Base-by-base conservation (phyloP, 2,797 vertebrate species). In the Betta splendens region DNA sequence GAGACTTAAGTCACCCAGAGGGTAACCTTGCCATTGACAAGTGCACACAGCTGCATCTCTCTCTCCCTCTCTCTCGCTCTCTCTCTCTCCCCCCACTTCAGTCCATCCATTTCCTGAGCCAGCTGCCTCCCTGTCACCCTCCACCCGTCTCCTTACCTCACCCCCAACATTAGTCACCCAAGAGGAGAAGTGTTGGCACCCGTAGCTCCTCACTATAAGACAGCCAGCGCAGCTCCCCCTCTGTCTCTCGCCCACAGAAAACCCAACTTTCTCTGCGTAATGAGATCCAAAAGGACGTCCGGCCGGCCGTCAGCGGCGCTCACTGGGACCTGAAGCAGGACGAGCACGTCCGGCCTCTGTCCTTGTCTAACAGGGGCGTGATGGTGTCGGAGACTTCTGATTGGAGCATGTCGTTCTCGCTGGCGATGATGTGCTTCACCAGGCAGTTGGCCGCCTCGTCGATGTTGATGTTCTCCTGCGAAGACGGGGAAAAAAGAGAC, bases 401-500 rank as follows among this genome's bases (percentile, higher is more conserved):
- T 63, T 94, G 94, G 76, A 94, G 87, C 76, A 96, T 89, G 82
- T 98, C 95, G 20, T 94, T 95, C 87, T 98, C 96, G 5, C 89
- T 97, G 56, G 95, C 93, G 18, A 99, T 96, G 77, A 99, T 99
- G 83, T 98, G 96, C 76, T 97, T 98, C 89, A 98, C 96, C 87
- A 99, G 79, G 85, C 95, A 97, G 85, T 94, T 94, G 37, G 96
- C 96, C 33, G 97, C 97, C 89, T 98, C 96, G 0, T 95, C 94
- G n/a, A 99, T 97, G 90, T 98, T 99, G 86, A 98, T 93, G 59
- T 99, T 98, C 80, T 98, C 96, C 97, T 99, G 46, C 17, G 49
- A 33, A 35, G 7, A 23, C 15, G n/a, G 33, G 26, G 8, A 12
- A 18, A 13, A 36, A 11, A 20, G 35, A 13, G 21, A 16, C 9